These are phyloP conservation scores for Ecliptopera silaceata DNA, from an alignment of 2,888 invertebrate species.

Conservation along the genomic window DNA sequence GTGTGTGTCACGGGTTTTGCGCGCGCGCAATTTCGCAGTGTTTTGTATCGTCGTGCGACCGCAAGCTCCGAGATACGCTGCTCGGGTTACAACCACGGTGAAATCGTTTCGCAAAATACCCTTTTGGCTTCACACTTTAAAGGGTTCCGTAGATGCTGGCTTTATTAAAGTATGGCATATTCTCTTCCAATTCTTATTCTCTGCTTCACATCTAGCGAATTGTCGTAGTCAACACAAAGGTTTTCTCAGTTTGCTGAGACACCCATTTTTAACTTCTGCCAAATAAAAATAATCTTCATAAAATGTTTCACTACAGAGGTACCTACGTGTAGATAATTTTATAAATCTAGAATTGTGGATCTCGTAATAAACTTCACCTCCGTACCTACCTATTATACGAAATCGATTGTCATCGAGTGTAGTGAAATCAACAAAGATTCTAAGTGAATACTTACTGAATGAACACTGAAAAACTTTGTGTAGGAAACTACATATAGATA, in stretches of 20 bases:
- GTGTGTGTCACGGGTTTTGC: constrained; percentile 52
- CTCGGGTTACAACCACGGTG: constrained; percentile 56
- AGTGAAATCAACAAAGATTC: not conserved
- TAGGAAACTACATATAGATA: constrained; percentile 1
- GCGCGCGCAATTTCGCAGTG: constrained; percentile 62
- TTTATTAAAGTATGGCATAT: not conserved
- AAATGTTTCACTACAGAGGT: no score
- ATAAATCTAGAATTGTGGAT: no score
- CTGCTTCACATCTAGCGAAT: no score
- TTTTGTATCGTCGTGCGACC: constrained; percentile 61
- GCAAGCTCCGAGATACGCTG: constrained; percentile 55
- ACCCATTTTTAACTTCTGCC: no score
- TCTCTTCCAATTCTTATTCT: no score
- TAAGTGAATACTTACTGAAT: constrained; percentile 11
- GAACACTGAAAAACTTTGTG: constrained; percentile 1
- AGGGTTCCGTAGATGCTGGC: constrained; percentile 19
- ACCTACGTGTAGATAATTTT: no score
- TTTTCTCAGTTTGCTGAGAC: no score
- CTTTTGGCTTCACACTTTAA: constrained; percentile 31
- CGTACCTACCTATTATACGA: not conserved
- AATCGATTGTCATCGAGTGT: not conserved
- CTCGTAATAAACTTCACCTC: no score
- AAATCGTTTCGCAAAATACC: constrained; percentile 58
- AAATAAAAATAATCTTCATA: no score
- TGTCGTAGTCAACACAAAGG: no score